These are phyloP conservation scores for Ditylenchus weischeri DNA, from an alignment of 2,888 invertebrate genomes.

Conservation along the genomic window DNA sequence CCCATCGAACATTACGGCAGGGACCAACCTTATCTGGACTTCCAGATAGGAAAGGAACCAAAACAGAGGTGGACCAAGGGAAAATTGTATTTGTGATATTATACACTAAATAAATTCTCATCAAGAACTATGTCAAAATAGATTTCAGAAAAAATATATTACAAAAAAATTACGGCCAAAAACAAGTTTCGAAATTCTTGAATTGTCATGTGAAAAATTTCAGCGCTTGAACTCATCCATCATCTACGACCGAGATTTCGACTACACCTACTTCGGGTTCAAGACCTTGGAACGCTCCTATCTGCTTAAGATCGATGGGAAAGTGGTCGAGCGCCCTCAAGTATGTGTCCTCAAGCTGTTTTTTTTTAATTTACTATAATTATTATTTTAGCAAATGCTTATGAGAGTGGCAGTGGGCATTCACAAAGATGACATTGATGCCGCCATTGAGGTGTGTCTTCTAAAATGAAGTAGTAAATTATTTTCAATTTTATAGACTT, in stretches of 20 bases:
- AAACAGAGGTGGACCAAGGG: too few relatives aligned
- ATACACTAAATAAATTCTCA: too few relatives aligned
- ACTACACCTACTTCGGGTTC: slow-evolving; percentile 97
- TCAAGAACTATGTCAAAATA: too few relatives aligned
- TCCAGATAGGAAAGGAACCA: too few relatives aligned
- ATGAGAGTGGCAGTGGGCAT: slow-evolving; percentile 96
- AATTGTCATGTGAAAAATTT: too few relatives aligned
- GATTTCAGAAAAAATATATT: too few relatives aligned
- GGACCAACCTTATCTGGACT: too few relatives aligned
- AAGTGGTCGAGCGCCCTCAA: slow-evolving; percentile 83
- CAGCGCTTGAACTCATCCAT: slow-evolving; percentile 82
- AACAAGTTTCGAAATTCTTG: neutral
- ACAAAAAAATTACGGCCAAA: too few relatives aligned
- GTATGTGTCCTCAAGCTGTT: too few relatives aligned
- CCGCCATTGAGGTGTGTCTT: slow-evolving; percentile 72
- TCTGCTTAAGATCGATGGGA: slow-evolving; percentile 81
- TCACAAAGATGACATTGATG: slow-evolving; percentile 86
- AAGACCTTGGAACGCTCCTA: slow-evolving; percentile 95
- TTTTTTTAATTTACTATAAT: too few relatives aligned
- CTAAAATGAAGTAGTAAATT: neutral
- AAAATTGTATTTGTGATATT: too few relatives aligned
- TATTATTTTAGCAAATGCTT: slow-evolving; percentile 76
- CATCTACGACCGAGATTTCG: slow-evolving; percentile 92
- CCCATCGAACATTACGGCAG: too few relatives aligned
- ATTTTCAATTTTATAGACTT: slow-evolving; percentile 66